A percentile compares a stretch with the other conserved stretches of the same genome.
phyloP scores from a whole-genome alignment of 2,888 invertebrate genomes.

The Arge pagana region DNA sequence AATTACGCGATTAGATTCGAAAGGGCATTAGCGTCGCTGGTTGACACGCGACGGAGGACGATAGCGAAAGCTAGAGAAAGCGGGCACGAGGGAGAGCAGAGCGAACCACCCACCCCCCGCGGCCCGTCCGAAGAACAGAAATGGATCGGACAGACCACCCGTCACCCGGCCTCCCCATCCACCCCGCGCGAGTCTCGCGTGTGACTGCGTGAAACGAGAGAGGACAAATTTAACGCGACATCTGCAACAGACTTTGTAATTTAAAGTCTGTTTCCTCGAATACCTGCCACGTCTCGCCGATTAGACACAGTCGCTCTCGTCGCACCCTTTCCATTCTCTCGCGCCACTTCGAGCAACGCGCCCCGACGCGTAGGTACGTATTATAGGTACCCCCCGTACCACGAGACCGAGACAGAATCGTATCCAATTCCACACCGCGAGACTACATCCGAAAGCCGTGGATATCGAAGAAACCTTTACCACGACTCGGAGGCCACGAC shows the following conservation, averaged over 20 bases:
- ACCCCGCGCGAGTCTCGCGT: not conserved
- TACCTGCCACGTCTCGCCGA: conserved; percentile 33
- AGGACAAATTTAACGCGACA: conserved; percentile 40
- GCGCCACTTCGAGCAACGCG: not conserved
- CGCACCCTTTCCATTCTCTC: not conserved
- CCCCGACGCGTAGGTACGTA: no score
- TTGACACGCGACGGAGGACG: no score
- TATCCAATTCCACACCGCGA: no score
- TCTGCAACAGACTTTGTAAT: conserved; percentile 52
- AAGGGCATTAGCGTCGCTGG: no score
- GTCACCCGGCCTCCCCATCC: conserved; percentile 5
- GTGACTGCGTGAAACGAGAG: not conserved
- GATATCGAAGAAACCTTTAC: no score
- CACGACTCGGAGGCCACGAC: no score
- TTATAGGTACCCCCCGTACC: no score
- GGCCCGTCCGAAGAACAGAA: not conserved
- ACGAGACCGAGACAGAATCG: no score
- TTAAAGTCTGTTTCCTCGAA: conserved; percentile 51
- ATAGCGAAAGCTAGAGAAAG: no score
- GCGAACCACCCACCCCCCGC: not conserved
- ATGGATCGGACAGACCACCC: not conserved
- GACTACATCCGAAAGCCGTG: no score
- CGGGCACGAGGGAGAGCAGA: not conserved
- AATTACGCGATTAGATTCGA: conserved; percentile 6
- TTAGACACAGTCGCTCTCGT: conserved; percentile 5